A percentile compares a stretch with the other conserved stretches of the same genome.
These are phyloP conservation scores for Plumapathes pennacea DNA, from an alignment of 92 coral and sea anemone genomes.

Conservation along the genomic window DNA sequence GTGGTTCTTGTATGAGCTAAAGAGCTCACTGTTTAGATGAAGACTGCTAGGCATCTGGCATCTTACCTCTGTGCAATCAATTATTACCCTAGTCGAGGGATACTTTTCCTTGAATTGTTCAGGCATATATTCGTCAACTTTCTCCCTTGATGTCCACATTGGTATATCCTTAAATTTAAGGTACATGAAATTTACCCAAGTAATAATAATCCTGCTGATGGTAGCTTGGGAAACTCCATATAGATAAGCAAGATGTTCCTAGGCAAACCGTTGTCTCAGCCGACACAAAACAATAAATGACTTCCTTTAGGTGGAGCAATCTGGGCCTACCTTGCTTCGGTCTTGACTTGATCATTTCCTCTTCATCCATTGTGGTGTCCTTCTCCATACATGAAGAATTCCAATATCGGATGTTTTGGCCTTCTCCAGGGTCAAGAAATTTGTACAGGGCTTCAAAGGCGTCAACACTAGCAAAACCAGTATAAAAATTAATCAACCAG, in stretches of 20 bases:
- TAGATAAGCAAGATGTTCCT: constrained; percentile 56
- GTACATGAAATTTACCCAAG: constrained; percentile 60
- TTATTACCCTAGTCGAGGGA: constrained; percentile 47
- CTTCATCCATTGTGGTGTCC: constrained; percentile 1
- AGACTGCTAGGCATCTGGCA: constrained; percentile 75
- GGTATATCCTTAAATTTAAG: constrained; percentile 36
- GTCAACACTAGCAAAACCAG: constrained; percentile 33
- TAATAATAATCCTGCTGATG: constrained; percentile 38
- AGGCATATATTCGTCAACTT: constrained; percentile 49
- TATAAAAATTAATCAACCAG: constrained; percentile 11
- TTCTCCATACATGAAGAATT: constrained; percentile 23
- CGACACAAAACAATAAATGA: constrained; percentile 40
- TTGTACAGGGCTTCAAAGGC: constrained; percentile 28
- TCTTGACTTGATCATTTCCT: neutral
- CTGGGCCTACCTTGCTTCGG: constrained; percentile 42
- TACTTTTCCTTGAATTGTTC: constrained; percentile 59
- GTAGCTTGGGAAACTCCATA: constrained; percentile 40
- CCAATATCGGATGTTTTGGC: constrained; percentile 50
- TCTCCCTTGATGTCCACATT: constrained; percentile 59
- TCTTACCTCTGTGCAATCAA: constrained; percentile 64
- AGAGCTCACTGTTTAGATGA: constrained; percentile 42
- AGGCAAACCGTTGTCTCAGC: constrained; percentile 51
- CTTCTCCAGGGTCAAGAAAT: constrained; percentile 50
- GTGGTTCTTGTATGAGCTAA: constrained; percentile 56
- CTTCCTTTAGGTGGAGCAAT: constrained; percentile 45